Evolutionary conservation across 2,113 vertebrate species (phyloP).

Genomic region (Odobenus rosmarus): DNA sequence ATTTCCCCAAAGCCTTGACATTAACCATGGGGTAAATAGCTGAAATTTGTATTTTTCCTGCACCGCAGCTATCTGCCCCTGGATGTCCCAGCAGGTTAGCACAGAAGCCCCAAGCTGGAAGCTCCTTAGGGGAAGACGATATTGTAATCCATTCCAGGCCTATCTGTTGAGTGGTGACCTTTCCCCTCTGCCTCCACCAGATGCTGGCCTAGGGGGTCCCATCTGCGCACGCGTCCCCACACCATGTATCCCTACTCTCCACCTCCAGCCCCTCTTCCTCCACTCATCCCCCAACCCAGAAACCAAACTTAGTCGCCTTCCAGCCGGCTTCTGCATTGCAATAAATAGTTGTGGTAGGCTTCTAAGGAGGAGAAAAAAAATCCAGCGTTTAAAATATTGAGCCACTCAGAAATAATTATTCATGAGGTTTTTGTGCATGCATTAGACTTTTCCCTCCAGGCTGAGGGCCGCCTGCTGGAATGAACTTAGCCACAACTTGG

Average conservation of each 20-base stretch:
- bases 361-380: not conserved
- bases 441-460: slow-evolving; percentile 53
- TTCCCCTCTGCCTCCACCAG: not conserved
- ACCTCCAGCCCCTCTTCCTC: not conserved
- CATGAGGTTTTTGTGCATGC: slow-evolving; percentile 59
- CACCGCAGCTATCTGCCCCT: rapidly evolving
- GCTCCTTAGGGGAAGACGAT: not conserved
- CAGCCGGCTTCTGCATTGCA: not conserved
- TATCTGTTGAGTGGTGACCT: not conserved
- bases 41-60: too few species aligned
- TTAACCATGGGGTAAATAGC: not conserved
- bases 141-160: not conserved
- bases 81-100: not conserved
- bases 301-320: slow-evolving; percentile 25
- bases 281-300: not conserved
- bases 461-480: slow-evolving; percentile 51
- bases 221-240: not conserved
- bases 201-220: not conserved
- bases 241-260: not conserved
- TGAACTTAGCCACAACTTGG: slow-evolving; percentile 53
- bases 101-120: too few species aligned
- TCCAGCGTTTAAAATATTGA: slow-evolving; percentile 64
- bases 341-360: slow-evolving; percentile 28
- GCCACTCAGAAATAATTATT: slow-evolving; percentile 72
- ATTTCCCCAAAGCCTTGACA: not conserved